Evolutionary conservation across 2,113 vertebrate species (phyloP).

Genomic region (Nothocercus nigrocapillus): DNA sequence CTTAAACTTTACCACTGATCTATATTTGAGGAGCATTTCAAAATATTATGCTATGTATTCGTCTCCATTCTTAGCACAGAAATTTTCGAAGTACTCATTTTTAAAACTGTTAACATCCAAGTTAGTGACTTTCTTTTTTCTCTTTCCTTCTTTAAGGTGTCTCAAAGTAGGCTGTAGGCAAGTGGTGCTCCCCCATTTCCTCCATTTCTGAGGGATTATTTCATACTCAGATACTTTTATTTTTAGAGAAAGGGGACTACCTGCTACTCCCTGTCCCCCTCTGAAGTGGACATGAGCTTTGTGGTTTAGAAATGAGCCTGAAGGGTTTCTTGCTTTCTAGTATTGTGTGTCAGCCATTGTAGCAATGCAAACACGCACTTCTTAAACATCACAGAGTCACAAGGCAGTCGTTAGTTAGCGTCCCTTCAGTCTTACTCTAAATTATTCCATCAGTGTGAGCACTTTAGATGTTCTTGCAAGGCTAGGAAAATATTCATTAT

Average conservation of each 20-base stretch:
- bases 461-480: background rate
- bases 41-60: background rate
- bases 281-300: background rate
- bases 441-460: fast-evolving
- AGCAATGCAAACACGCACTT: fast-evolving
- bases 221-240: background rate
- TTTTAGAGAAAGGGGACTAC: background rate
- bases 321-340: background rate
- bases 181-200: background rate
- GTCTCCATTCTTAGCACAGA: background rate
- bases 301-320: fast-evolving
- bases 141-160: background rate
- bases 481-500: background rate
- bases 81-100: background rate
- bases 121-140: background rate
- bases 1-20: background rate
- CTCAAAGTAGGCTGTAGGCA: background rate
- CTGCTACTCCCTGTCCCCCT: background rate
- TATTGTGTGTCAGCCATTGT: background rate
- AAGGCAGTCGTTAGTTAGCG: background rate
- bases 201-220: background rate
- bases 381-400: background rate
- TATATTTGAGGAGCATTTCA: background rate
- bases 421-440: background rate
- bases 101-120: background rate